Evolutionary conservation across 2,113 vertebrate genomes (phyloP).

Genomic region (Falco punctatus): DNA sequence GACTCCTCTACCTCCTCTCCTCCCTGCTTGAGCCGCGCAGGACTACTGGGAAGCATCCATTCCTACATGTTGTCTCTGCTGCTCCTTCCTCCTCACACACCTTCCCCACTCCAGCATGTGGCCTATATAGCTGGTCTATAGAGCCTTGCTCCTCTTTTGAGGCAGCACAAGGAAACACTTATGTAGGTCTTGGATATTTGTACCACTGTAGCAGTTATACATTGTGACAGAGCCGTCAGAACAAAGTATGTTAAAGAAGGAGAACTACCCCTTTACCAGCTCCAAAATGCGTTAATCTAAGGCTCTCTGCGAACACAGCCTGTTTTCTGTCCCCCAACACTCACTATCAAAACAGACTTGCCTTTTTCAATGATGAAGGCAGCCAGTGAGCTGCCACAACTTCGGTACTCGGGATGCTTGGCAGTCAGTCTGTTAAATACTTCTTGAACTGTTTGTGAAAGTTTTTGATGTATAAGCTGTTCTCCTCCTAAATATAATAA

Average conservation of each 20-base stretch:
- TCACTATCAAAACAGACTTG: constrained; percentile 58
- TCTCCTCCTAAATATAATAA: constrained; percentile 72
- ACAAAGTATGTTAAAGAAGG: not conserved
- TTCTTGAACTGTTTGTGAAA: constrained; percentile 77
- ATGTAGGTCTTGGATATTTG: not conserved
- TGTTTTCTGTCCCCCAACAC: not conserved
- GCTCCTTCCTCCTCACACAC: not conserved
- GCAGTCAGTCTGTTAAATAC: constrained; percentile 79
- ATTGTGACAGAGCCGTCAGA: accelerated
- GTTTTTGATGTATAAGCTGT: constrained; percentile 68
- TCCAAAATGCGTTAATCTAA: not conserved
- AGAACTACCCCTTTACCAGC: not conserved
- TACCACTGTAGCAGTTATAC: not conserved
- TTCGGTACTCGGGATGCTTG: constrained; percentile 76
- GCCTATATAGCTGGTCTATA: not conserved
- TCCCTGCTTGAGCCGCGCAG: accelerated
- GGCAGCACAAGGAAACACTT: not conserved
- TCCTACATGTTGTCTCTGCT: not conserved
- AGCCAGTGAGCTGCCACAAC: constrained; percentile 84
- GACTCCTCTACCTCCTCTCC: not conserved
- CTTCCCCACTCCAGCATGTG: not conserved
- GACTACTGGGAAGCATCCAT: not conserved
- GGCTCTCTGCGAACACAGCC: not conserved
- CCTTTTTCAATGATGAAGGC: constrained; percentile 89
- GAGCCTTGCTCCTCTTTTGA: not conserved